A percentile compares a stretch with the other conserved stretches of the same genome.
Evolutionary conservation across 2,113 vertebrate genomes (phyloP).

Genomic region (Pholis gunnellus): DNA sequence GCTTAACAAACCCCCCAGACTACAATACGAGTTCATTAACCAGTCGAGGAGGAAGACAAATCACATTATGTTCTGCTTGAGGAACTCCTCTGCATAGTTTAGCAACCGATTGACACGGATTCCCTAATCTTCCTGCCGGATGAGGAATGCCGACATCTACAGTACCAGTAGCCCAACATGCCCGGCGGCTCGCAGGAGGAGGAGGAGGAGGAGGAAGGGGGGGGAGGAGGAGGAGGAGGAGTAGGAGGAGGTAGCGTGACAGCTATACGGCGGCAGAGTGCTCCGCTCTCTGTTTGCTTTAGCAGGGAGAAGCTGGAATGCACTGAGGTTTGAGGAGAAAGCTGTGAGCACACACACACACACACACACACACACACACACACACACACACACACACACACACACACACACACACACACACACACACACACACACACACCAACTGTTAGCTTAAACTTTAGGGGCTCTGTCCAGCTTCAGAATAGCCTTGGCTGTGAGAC

Average conservation of each 20-base stretch:
- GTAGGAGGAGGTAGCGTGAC: constrained; percentile 19
- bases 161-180: constrained; percentile 27
- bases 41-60: not conserved
- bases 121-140: constrained; percentile 65
- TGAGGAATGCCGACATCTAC: constrained; percentile 44
- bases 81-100: constrained; percentile 40
- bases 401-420: constrained; percentile 15
- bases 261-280: not conserved
- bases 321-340: constrained; percentile 47
- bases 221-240: no score
- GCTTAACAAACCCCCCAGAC: not conserved
- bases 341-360: constrained; percentile 33
- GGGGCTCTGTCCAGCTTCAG: constrained; percentile 42
- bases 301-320: constrained; percentile 72
- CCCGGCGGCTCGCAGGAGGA: not conserved
- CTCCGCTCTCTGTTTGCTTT: constrained; percentile 64
- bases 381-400: constrained; percentile 16
- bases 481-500: constrained; percentile 48
- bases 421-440: not conserved
- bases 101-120: constrained; percentile 61
- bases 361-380: not conserved
- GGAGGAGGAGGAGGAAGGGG: not conserved
- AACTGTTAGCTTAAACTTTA: constrained; percentile 48
- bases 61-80: constrained; percentile 22
- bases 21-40: constrained; percentile 6